Base-by-base conservation (phyloP, 2,888 invertebrate species). In the Camponotus fellah region DNA sequence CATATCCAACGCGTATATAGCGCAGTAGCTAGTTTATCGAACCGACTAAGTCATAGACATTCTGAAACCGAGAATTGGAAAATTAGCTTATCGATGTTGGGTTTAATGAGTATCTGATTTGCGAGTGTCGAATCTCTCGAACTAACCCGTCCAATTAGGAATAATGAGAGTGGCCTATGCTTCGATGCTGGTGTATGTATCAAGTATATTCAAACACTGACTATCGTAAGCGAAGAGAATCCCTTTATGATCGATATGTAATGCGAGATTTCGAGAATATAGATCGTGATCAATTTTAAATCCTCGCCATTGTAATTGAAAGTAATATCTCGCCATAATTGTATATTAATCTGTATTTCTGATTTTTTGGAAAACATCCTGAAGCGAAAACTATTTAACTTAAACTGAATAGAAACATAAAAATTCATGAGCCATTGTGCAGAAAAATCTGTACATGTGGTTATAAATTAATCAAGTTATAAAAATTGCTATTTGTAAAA, bases 11-110 rank as follows among this genome's bases (percentile, higher is more conserved):
- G 60, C 5, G 43, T 14, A 43, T n/a, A 46, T 34, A 32, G 32
- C 34, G 10, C 32, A 17, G 12, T 53, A 82, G 84, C n/a, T n/a
- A n/a, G 77, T 87, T 26, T 85, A 85, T 80, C 62, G 83, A 65
- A 72, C 79, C 60, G 60, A 60, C 43, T 68, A 74, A 85, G 68
- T 85, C 82, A 85, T 82, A 80, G 86, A 75, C 80, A 53, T n/a
- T 17, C 49, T 65, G 82, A 68, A 86, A 64, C 82, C 86, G 88
- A 88, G 88, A 89, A 89, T 88, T 85, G 87, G 87, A 85, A 87
- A 83, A 88, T 88, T 88, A 88, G 84, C 84, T 72, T 62, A 87
- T 64, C 72, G 40, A 72, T 71, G 72, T 84, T 89, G 83, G 17
- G 6, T 85, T 82, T 85, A 77, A 65, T 66, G 76, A 46, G 49